These are phyloP conservation scores for Caenorhabditis uteleia DNA, from an alignment of 2,888 invertebrate genomes.

Conservation along the genomic window DNA sequence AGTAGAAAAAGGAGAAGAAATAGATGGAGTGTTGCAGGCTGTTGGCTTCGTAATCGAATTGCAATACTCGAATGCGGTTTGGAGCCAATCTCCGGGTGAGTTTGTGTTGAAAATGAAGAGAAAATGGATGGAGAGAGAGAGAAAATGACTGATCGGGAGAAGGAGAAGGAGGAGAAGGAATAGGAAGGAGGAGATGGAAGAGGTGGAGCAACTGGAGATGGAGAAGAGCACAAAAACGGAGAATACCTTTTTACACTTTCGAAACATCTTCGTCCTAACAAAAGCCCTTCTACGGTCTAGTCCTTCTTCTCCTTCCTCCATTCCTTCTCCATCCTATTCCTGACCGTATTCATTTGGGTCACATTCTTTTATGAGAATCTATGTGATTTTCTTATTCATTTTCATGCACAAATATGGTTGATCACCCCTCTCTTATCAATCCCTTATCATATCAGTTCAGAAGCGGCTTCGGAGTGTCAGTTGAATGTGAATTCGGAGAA, in stretches of 20 bases:
- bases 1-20: neutral
- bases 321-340: neutral
- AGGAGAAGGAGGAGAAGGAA: conserved; percentile 5
- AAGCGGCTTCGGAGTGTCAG: conserved; percentile 36
- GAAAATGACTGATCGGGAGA: conserved; percentile 5
- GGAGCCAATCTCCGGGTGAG: conserved; percentile 43
- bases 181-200: conserved; percentile 8
- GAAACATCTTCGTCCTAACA: too few species aligned
- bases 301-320: conserved; percentile 2
- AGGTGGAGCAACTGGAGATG: conserved; percentile 2
- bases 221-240: conserved; percentile 4
- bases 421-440: neutral
- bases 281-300: too few species aligned
- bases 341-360: conserved; percentile 4
- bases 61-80: conserved; percentile 43
- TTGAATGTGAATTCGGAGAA: conserved; percentile 40
- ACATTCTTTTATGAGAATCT: conserved; percentile 22
- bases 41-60: conserved; percentile 47
- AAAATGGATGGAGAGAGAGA: neutral
- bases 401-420: neutral
- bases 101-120: conserved; percentile 1
- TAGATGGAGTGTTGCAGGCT: conserved; percentile 23
- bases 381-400: conserved; percentile 26
- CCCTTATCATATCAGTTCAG: conserved; percentile 4
- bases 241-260: too few species aligned